These are phyloP conservation scores for Melanotaenia boesemani DNA, from an alignment of 2,797 vertebrate genomes.

Conservation along the genomic window DNA sequence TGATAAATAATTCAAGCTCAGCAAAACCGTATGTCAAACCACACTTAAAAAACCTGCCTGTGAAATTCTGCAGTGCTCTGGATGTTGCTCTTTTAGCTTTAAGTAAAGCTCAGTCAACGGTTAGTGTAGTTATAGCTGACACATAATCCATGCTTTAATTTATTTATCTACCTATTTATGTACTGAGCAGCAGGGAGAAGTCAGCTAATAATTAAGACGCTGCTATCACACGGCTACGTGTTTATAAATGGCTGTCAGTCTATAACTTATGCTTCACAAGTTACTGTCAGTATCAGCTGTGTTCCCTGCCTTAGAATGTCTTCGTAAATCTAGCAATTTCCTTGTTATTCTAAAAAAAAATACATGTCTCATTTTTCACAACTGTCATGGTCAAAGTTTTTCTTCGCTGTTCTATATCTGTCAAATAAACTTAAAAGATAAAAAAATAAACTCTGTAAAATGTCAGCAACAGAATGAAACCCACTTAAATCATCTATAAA, in stretches of 20 bases:
- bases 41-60: constrained; percentile 14
- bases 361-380: not conserved
- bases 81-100: constrained; percentile 18
- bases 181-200: constrained; percentile 48
- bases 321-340: constrained; percentile 3
- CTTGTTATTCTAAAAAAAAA: constrained; percentile 11
- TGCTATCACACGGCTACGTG: constrained; percentile 40
- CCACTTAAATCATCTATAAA: not conserved
- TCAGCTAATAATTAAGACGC: constrained; percentile 26
- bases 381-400: constrained; percentile 4
- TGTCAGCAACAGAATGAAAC: not conserved
- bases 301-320: constrained; percentile 13
- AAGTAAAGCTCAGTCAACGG: constrained; percentile 37
- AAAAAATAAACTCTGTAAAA: not conserved
- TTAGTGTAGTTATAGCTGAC: constrained; percentile 27
- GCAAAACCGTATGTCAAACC: constrained; percentile 15
- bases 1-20: constrained; percentile 55
- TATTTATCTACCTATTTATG: constrained; percentile 1
- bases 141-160: constrained; percentile 28
- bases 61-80: constrained; percentile 14
- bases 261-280: constrained; percentile 15
- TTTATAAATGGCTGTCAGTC: constrained; percentile 43
- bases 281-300: constrained; percentile 32
- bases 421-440: not conserved
- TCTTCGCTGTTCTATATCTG: constrained; percentile 8